Evolutionary conservation across 1,140 invertebrate genomes (phyloP), one percentile per base, ranked within the genome.

Genomic region (Drosophila pruinosa): DNA sequence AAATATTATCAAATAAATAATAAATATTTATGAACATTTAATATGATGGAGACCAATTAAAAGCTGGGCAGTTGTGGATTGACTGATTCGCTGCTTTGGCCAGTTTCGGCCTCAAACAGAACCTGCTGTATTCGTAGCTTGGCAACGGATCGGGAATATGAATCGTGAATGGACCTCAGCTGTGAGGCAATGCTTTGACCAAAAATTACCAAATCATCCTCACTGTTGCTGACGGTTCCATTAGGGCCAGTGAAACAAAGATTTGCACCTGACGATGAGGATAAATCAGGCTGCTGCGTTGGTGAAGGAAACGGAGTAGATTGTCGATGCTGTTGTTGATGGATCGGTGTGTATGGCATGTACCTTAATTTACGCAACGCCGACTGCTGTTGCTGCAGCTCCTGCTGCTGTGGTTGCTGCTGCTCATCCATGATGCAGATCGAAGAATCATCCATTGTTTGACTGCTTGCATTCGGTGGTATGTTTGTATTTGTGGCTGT

Each of bases 111-210:
- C 50, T 89, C 78, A 17, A 89, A 89, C 21, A 89, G 68, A n/a
- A 89, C 78, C 54, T 90, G 88, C 62, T 89, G 88, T 7, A 89
- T 89, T 21, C 83, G 83, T 26, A 89, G 59, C 61, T 89, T 89
- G n/a, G 88, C 88, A 6, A 90, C 72, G 3, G 88, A 83, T 2
- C 88, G 75, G 2, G 82, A 70, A 68, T 90, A 89, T 3, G 72
- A 38, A 64, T 89, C 88, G 15, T 64, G 41, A 12, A 89, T 83
- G 12, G 63, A 63, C 15, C 88, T 75, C 31, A 89, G 39, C 28
- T 89, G 88, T 0, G 72, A 82, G 7, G 81, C 88, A 21, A 89
- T 70, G 59, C 88, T 88, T 38, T 79, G 81, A 24, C 88, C 89
- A 48, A 90, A 89, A 2, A 74, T 59, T 15, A 70, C 34, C 17